phyloP scores from a whole-genome alignment of 2,888 invertebrate species.

The Hirtodrosophila confusa region DNA sequence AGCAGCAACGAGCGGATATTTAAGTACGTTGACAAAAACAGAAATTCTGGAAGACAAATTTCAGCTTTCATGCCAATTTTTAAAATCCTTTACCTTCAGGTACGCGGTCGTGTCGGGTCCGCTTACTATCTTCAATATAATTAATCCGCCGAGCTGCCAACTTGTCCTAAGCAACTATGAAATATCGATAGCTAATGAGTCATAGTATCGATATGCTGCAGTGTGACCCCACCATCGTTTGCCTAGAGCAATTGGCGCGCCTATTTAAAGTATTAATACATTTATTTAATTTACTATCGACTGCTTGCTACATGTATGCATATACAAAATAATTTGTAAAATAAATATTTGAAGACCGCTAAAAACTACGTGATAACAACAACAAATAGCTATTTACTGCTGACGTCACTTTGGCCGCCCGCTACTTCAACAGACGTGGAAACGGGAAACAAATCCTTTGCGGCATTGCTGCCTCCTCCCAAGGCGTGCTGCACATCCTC shows the following conservation, averaged over 20 bases:
- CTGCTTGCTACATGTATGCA: slow-evolving; percentile 63
- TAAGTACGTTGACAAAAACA: too few species aligned
- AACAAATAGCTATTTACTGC: slow-evolving; percentile 54
- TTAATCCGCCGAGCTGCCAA: not conserved
- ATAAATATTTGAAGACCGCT: slow-evolving; percentile 61
- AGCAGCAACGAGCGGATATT: too few species aligned
- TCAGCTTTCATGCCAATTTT: too few species aligned
- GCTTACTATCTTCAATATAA: too few species aligned
- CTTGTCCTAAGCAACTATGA: not conserved
- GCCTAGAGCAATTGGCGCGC: not conserved
- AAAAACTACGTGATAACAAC: slow-evolving; percentile 43
- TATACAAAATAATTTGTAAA: slow-evolving; percentile 58
- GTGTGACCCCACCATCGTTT: not conserved
- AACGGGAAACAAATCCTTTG: slow-evolving; percentile 75
- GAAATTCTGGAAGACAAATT: too few species aligned
- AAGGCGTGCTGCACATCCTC: slow-evolving; percentile 48
- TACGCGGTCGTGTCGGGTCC: too few species aligned
- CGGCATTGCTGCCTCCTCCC: slow-evolving; percentile 20
- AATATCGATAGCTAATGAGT: not conserved
- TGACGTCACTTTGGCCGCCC: slow-evolving; percentile 60
- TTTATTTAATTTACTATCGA: slow-evolving; percentile 71
- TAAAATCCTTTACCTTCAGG: too few species aligned
- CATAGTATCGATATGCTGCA: slow-evolving; percentile 1
- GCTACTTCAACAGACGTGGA: slow-evolving; percentile 81
- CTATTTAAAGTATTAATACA: slow-evolving; percentile 43